Base-by-base conservation (phyloP, 1,140 invertebrate genomes). In the Tetragnatha versicolor region DNA sequence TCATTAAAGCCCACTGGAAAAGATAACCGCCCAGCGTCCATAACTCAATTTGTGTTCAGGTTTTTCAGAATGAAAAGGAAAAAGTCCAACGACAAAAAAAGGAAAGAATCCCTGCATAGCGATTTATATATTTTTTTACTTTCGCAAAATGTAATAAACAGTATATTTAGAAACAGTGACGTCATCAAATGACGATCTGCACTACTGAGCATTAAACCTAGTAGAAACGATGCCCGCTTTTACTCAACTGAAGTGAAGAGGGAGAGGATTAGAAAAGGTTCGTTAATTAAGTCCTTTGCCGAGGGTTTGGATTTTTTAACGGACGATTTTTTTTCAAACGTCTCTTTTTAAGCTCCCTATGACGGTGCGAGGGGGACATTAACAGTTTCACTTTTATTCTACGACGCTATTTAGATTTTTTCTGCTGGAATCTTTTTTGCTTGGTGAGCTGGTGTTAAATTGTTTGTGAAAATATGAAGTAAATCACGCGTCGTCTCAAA, bases 181-280 rank as follows among this genome's bases (percentile, higher is more conserved):
- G 68, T 70, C 68, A 70, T 25, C 42, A 70, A 70, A 70, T 55
- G 68, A 70, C 68, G 68, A 55, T 55, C 35, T 51, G 55, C n/a
- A 9, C 47, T 29, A 70, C 31, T 53, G 47, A 47, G 47, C 47
- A 51, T 70, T 70, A 70, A 70, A 70, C 68, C 47, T 37, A 37
- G 68, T 70, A 70, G 68, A 70, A 70, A 70, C 33, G 37, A 51
- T 70, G 33, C 68, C 35, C 55, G 31, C 49, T 29, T n/a, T 55
- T 55, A 33, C 25, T 47, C 55, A 70, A 70, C 55, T 47, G 68
- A 53, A 22, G 37, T 17, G 14, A n/a, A 17, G 39, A 37, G 25
- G 42, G 63, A 12, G 17, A 33, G 49, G 25, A 12, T n/a, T 12
- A 47, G 65, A 70, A 70, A 55, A 53, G 22, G 49, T 37, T 70